A percentile compares a stretch with the other conserved stretches of the same genome.
Conservation (phyloP, 92 coral and sea anemone genomes). For the Pocillopora grandis region DNA sequence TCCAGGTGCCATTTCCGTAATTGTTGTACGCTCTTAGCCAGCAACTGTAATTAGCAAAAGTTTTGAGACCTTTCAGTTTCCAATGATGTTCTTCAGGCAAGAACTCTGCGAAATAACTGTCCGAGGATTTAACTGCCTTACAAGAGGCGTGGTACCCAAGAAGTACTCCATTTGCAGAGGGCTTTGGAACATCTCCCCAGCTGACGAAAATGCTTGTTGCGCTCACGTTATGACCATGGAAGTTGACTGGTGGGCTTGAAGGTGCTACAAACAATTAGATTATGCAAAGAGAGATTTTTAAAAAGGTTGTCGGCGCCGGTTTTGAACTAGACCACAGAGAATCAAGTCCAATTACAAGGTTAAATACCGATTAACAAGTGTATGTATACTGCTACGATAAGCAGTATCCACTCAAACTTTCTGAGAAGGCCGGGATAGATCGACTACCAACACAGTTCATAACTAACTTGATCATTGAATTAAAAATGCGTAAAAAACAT, state of each 20-base stretch:
- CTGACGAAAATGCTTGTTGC: slow-evolving; percentile 29
- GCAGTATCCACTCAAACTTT: no score
- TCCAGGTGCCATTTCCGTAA: slow-evolving; percentile 41
- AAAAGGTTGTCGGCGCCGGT: no score
- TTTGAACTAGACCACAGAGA: not conserved
- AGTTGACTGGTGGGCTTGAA: slow-evolving; percentile 7
- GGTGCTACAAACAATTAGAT: slow-evolving; percentile 1
- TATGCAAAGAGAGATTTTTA: no score
- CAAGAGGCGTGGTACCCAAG: slow-evolving; percentile 27
- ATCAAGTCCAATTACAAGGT: no score
- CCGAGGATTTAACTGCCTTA: not conserved
- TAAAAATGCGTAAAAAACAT: no score
- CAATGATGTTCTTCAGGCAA: not conserved
- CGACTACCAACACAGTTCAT: no score
- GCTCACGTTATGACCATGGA: slow-evolving; percentile 21
- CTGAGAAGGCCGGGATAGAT: no score
- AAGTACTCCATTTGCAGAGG: not conserved
- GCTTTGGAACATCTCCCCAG: slow-evolving; percentile 34
- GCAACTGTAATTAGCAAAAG: slow-evolving; percentile 22
- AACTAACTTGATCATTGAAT: no score
- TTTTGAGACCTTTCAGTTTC: not conserved
- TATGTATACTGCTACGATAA: no score
- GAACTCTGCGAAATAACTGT: slow-evolving; percentile 2
- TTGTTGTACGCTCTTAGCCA: slow-evolving; percentile 22
- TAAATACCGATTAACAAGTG: no score